A percentile compares a stretch with the other conserved stretches of the same genome.
These are phyloP conservation scores for Takifugu ocellatus DNA, from an alignment of 2,797 vertebrate species.

Conservation along the genomic window DNA sequence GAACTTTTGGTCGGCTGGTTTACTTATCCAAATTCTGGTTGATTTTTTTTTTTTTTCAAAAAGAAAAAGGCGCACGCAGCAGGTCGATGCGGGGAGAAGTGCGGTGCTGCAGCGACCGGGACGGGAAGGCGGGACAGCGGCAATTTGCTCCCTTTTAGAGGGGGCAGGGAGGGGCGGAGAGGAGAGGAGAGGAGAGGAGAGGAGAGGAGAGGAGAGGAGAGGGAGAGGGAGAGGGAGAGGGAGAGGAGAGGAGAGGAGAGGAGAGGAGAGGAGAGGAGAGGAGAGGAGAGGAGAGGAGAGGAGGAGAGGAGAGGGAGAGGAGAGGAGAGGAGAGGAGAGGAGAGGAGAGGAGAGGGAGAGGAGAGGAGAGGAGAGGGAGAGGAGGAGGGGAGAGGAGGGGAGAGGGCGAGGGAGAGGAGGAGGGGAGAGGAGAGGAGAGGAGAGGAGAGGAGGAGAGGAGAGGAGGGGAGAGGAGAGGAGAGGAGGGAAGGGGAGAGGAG, in stretches of 20 bases:
- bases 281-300: too few species aligned
- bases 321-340: too few species aligned
- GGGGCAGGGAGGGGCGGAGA: conserved; percentile 52
- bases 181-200: conserved; percentile 1
- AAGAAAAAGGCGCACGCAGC: neutral
- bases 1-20: conserved; percentile 45
- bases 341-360: neutral
- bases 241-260: neutral
- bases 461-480: neutral
- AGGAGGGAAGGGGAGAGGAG: neutral
- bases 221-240: too few species aligned
- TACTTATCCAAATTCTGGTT: conserved; percentile 20
- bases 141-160: conserved; percentile 53
- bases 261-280: neutral
- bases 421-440: neutral
- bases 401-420: neutral
- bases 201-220: too few species aligned
- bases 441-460: neutral
- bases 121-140: conserved; percentile 24
- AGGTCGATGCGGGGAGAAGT: conserved; percentile 15
- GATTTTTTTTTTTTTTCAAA: too few species aligned
- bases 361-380: neutral
- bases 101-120: conserved; percentile 42
- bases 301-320: neutral
- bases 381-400: neutral